A percentile compares a stretch with the other conserved stretches of the same genome.
Conservation (phyloP, 1,140 invertebrate genomes). For the Varroa destructor region DNA sequence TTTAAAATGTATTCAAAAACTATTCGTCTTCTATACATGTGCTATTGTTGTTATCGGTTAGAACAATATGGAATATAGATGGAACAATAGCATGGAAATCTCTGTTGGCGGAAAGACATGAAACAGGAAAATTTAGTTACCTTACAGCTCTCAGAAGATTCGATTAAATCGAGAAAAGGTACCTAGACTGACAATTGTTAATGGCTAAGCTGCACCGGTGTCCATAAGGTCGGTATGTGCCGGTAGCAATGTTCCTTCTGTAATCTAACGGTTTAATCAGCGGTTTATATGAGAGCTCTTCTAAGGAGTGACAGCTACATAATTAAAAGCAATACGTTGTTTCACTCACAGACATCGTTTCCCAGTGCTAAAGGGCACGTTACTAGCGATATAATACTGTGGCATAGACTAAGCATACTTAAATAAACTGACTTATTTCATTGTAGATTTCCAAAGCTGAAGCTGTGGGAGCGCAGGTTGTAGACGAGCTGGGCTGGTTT, state of each 20-base stretch:
- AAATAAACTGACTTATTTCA: slow-evolving; percentile 22
- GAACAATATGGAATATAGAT: background rate
- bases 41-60: background rate
- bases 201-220: no score
- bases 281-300: no score
- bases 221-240: no score
- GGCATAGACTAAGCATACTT: no score
- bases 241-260: no score
- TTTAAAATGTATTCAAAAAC: slow-evolving; percentile 24
- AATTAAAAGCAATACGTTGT: slow-evolving; percentile 6
- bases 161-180: no score
- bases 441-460: slow-evolving; percentile 13
- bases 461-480: slow-evolving; percentile 30
- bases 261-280: no score
- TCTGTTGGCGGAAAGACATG: slow-evolving; percentile 25
- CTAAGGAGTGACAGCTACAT: no score
- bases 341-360: slow-evolving; percentile 29
- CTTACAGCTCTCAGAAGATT: no score
- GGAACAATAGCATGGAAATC: background rate
- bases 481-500: slow-evolving; percentile 30
- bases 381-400: no score
- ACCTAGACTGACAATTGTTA: no score
- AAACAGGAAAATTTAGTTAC: background rate
- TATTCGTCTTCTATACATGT: background rate
- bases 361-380: no score